Base-by-base conservation (phyloP, 2,113 vertebrate genomes). In the Spea multiplicata region DNA sequence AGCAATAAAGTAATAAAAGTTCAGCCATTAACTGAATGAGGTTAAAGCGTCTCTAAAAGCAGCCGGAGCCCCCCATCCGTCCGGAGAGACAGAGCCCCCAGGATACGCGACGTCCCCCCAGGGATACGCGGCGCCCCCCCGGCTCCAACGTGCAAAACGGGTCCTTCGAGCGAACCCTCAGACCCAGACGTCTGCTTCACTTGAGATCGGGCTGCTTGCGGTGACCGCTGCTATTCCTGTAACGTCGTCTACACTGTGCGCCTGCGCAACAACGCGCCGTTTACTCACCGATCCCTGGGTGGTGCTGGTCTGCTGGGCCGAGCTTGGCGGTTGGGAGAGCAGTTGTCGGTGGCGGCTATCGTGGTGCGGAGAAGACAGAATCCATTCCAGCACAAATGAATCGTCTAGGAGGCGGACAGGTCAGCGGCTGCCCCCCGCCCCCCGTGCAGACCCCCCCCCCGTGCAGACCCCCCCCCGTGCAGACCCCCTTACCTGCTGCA, bases 301-400 rank as follows among this genome's bases (percentile, higher is more conserved):
- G 71, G 95, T 95, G 82, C 93, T 89, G 13, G 93, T 83, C 77
- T 94, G 93, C 71, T 96, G 96, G 0, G 94, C 88, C 0, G 92
- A 91, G 83, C 93, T 96, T 81, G 93, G n/a, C n/a, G 93, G 87
- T 89, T 97, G 14, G 95, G 91, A 49, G 96, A 96, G 88, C 95
- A 78, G 96, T 85, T 99, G 97, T 49, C 97, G 95, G 80, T 94
- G 64, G 97, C 97, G 84, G 96, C 97, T 76, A 99, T 96, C 0
- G 97, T 98, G 74, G 96, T 99, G 81, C 1, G 59, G n/a, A 4
- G 49, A 59, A 13, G 14, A 13, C 55, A 13, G 55, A 4, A 30
- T 66, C 44, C 5, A 75, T 30, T 30, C 30, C 30, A 30, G 30
- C 30, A 1, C 1, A 2, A 4, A 66, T 66, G 64, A 8, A 69